These are phyloP conservation scores for Leptonema lineaticorne DNA, from an alignment of 1,140 invertebrate species.

Conservation along the genomic window DNA sequence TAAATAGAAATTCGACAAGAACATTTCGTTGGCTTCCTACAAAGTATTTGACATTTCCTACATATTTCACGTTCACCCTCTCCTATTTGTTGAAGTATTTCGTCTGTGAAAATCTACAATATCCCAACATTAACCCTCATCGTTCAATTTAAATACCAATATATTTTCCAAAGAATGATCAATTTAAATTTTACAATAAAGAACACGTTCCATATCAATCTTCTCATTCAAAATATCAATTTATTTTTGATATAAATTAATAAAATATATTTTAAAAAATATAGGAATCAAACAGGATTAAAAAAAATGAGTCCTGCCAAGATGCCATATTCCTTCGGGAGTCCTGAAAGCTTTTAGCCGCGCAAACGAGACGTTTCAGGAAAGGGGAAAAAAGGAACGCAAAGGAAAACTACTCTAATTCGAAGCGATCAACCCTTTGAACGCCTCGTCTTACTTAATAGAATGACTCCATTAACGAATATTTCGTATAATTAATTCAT, in stretches of 20 bases:
- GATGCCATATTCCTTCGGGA: not conserved
- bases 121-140: not conserved
- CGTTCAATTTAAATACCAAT: not conserved
- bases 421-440: not conserved
- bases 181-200: not conserved
- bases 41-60: not conserved
- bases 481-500: not conserved
- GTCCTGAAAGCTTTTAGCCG: not conserved
- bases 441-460: not conserved
- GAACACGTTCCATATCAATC: not conserved
- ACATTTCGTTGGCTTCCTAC: not conserved
- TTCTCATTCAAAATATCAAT: no score
- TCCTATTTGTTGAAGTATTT: not conserved
- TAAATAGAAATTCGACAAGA: not conserved
- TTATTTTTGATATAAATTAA: no score
- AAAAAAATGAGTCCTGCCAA: not conserved
- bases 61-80: conserved; percentile 1
- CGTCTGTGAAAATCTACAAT: not conserved
- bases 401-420: not conserved
- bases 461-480: not conserved
- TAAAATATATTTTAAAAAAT: no score
- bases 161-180: not conserved
- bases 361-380: not conserved
- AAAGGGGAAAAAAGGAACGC: not conserved
- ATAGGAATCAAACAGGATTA: no score